Conservation (phyloP, 2,113 vertebrate species). For the Athene noctua region DNA sequence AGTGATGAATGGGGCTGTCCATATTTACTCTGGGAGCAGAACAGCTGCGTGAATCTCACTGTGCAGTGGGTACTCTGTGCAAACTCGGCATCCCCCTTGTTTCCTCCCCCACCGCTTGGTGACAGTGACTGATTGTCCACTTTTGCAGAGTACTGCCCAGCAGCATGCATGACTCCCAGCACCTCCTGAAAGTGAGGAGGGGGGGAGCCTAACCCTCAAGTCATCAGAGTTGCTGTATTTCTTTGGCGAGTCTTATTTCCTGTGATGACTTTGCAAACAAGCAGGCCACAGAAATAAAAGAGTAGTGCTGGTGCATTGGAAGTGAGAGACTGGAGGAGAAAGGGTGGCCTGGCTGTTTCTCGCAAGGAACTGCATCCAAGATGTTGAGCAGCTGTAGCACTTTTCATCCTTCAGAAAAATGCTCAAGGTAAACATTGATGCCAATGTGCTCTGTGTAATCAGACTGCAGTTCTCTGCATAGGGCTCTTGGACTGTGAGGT, state of each 20-base stretch:
- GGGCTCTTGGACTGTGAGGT: neutral
- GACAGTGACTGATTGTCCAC: conserved; percentile 73
- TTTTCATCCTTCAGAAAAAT: conserved; percentile 7
- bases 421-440: conserved; percentile 32
- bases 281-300: neutral
- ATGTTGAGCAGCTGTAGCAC: neutral
- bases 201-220: neutral
- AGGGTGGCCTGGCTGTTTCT: neutral
- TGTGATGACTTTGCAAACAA: conserved; percentile 17
- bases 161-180: neutral
- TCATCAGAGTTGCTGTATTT: neutral
- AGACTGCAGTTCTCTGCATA: neutral
- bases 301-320: neutral
- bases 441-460: neutral
- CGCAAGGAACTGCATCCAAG: neutral
- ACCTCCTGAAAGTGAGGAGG: neutral
- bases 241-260: neutral
- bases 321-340: neutral
- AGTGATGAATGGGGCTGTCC: conserved; percentile 79
- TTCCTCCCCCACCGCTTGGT: neutral
- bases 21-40: conserved; percentile 68
- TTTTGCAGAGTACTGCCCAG: conserved; percentile 48
- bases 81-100: conserved; percentile 38
- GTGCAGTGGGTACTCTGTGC: conserved; percentile 49
- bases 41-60: conserved; percentile 63